Evolutionary conservation across 2,797 vertebrate species (phyloP), one percentile per base, ranked within the genome.

Genomic region (Siniperca undulata): DNA sequence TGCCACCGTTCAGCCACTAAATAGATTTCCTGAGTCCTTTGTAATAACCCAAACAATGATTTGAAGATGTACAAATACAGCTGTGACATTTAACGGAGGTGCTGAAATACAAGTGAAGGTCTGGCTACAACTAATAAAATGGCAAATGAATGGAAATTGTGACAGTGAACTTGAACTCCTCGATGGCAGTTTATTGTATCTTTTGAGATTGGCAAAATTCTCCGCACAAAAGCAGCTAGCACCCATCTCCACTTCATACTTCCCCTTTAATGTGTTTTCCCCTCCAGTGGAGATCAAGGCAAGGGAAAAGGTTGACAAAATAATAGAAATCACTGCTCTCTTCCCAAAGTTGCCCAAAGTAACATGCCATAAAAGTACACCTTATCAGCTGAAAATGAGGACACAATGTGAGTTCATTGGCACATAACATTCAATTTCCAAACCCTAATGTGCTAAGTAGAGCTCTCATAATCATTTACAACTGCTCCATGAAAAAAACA

Each of bases 11-110:
- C 6, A 22, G 52, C 65, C 4, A 10, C 81, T 79, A 85, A 89
- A 89, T 87, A 83, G 74, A 87, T 89, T 89, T 65, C 46, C 52
- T 0, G n/a, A 61, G 75, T 83, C 62, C 64, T 89, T 90, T 83
- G 77, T 84, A 88, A 84, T 65, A 81, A 82, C 68, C 73, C 69
- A 81, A 89, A 89, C 71, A 81, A 82, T 75, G 78, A 87, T 84
- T 82, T 83, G 64, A 87, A 84, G 80, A 89, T 79, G 82, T 71
- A 85, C 83, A 87, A 92, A 90, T 78, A 72, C 83, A 82, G 74
- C 78, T 78, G 68, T 88, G 84, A 90, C 91, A 93, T 89, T 93
- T 90, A 80, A 78, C 40, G 6, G 78, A 81, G 64, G 38, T 50
- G 66, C 42, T 62, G 44, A 53, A 79, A 82, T 84, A 70, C 59